Conservation (phyloP, 2,888 invertebrate species). For the Trachelus iudaicus region DNA sequence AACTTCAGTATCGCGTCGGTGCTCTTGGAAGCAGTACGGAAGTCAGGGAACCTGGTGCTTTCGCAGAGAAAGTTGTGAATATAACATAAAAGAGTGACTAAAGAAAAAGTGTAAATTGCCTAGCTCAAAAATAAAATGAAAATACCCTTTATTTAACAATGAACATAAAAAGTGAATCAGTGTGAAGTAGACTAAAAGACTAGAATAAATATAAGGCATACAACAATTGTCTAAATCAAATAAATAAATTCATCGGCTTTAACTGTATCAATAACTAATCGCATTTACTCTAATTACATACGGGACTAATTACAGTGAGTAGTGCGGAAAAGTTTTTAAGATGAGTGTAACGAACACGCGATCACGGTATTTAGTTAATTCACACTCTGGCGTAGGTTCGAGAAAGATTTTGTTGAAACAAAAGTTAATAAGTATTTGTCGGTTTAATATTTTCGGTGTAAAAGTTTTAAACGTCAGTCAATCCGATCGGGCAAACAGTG, state of each 20-base stretch:
- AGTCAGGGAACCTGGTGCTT: neutral
- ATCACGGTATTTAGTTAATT: neutral
- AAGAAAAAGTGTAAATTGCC: neutral
- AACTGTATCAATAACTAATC: neutral
- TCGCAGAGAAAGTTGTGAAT: neutral
- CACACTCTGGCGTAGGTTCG: neutral
- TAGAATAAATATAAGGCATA: neutral
- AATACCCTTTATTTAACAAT: neutral
- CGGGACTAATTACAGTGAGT: neutral
- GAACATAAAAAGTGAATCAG: neutral
- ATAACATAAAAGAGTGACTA: neutral
- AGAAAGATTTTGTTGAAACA: neutral
- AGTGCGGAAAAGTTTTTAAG: neutral
- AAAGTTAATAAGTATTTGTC: neutral
- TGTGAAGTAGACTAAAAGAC: neutral
- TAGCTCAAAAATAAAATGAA: neutral
- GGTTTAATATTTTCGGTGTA: neutral
- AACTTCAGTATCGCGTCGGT: conserved; percentile 43
- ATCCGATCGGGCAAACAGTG: neutral
- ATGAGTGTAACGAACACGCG: neutral
- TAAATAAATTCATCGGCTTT: neutral
- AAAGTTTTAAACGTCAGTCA: neutral
- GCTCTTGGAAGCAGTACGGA: conserved; percentile 32
- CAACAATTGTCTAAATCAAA: neutral
- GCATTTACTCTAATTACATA: neutral